Conservation (phyloP, 2,888 invertebrate genomes). For the Ichneumoninae sp. region DNA sequence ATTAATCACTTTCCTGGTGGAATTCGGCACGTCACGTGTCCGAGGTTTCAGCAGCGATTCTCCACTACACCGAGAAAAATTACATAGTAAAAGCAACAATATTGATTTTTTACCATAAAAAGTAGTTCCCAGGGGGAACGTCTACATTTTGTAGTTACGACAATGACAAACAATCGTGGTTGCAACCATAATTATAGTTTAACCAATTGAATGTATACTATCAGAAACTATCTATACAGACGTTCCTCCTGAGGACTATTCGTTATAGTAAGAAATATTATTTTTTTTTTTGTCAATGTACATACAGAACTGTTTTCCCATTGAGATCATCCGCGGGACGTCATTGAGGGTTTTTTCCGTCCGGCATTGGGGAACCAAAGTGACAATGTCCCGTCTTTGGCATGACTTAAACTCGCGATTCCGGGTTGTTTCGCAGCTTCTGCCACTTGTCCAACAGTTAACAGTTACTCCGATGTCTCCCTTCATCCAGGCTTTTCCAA, state of each 20-base stretch:
- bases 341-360: not conserved
- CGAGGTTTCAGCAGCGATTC: not conserved
- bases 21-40: not conserved
- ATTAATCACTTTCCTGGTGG: not conserved
- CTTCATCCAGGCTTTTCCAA: slow-evolving; percentile 37
- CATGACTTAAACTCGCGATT: slow-evolving; percentile 84
- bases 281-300: too few relatives aligned
- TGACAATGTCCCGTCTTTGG: slow-evolving; percentile 89
- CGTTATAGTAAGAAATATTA: too few relatives aligned
- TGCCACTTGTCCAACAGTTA: slow-evolving; percentile 24
- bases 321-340: not conserved
- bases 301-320: not conserved
- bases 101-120: too few relatives aligned
- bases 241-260: too few relatives aligned
- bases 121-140: too few relatives aligned
- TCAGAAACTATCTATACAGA: too few relatives aligned
- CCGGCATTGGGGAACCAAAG: slow-evolving; percentile 85
- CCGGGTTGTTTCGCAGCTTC: slow-evolving; percentile 67
- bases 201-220: too few relatives aligned
- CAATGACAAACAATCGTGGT: too few relatives aligned
- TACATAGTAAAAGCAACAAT: too few relatives aligned
- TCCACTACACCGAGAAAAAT: too few relatives aligned
- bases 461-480: slow-evolving; percentile 24
- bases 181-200: too few relatives aligned
- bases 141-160: too few relatives aligned